Base-by-base conservation (phyloP, 2,888 invertebrate species). In the Luperina testacea region DNA sequence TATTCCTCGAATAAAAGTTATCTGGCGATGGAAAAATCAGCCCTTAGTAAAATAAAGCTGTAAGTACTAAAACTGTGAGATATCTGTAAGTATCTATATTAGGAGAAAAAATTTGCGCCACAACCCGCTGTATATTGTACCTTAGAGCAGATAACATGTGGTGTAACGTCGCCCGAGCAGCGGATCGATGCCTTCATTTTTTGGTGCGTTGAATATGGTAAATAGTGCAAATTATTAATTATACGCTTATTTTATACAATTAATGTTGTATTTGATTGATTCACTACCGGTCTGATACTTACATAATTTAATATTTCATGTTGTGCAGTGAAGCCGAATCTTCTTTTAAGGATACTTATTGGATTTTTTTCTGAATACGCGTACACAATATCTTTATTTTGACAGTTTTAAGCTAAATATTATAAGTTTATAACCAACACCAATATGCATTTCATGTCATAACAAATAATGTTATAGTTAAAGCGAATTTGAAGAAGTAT, bases 171-270 rank as follows among this genome's bases (percentile, higher is more conserved):
- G 65, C 67, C 81, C 78, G 79, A 71, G 69, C 77, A 53, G 65
- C 75, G 73, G 83, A 85, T 84, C 84, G 83, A 87, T 90, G 88
- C 87, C 87, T 90, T 87, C 86, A 90, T 90, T 90, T 87, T 88
- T 69, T 75, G 80, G 69, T 85, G 75, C 77, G 74, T 77, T 73
- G 53, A 78, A 53, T 85, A 86, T 83, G 75, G 77, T 86, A 77
- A 86, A 88, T 80, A 86, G 87, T 80, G 84, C 81, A 86, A 88
- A 88, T 86, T 75, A 88, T 83, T 77, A 83, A 84, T 78, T 83
- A 78, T 78, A 76, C 76, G 76, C 79, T 83, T 79, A 83, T 84
- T 87, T 79, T 83, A 79, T 72, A 87, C 87, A 86, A 84, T 83
- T 83, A 84, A 78, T 73, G 65, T 68, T 59, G 15, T 59, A 64